Conservation (phyloP, 2,888 invertebrate genomes). For the Allolobophora icterica region DNA sequence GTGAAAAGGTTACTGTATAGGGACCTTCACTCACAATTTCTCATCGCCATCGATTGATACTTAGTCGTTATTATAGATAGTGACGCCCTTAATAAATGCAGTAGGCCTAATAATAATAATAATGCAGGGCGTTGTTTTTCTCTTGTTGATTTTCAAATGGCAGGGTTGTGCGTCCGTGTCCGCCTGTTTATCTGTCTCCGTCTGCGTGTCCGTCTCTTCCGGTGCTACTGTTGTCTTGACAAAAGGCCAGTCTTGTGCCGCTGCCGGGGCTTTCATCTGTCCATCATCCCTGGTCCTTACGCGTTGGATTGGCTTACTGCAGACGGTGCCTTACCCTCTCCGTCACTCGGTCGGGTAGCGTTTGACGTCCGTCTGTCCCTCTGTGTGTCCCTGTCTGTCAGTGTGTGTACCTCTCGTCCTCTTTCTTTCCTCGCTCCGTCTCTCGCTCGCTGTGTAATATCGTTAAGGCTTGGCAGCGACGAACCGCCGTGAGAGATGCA, state of each 20-base stretch:
- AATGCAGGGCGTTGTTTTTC: background rate
- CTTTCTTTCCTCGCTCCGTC: background rate
- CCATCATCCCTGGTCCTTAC: background rate
- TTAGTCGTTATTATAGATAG: too few species aligned
- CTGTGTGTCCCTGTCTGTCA: too few species aligned
- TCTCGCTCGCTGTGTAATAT: background rate
- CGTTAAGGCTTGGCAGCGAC: slow-evolving; percentile 2
- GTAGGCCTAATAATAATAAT: background rate
- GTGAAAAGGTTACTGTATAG: too few species aligned
- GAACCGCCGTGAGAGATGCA: slow-evolving; percentile 17
- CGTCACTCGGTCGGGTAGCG: background rate
- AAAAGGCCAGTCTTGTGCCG: background rate
- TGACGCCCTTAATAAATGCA: too few species aligned
- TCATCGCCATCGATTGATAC: too few species aligned
- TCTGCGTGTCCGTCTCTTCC: background rate
- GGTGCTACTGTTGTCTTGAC: background rate
- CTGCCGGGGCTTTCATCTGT: background rate
- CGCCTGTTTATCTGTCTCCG: too few species aligned
- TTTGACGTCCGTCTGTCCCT: too few species aligned
- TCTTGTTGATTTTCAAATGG: background rate
- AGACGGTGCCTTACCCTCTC: background rate
- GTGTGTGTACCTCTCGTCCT: background rate
- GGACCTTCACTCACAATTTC: too few species aligned
- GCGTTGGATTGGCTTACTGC: background rate
- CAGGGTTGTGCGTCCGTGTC: background rate